Evolutionary conservation across 2,113 vertebrate genomes (phyloP).

Genomic region (Trematomus loennbergii): DNA sequence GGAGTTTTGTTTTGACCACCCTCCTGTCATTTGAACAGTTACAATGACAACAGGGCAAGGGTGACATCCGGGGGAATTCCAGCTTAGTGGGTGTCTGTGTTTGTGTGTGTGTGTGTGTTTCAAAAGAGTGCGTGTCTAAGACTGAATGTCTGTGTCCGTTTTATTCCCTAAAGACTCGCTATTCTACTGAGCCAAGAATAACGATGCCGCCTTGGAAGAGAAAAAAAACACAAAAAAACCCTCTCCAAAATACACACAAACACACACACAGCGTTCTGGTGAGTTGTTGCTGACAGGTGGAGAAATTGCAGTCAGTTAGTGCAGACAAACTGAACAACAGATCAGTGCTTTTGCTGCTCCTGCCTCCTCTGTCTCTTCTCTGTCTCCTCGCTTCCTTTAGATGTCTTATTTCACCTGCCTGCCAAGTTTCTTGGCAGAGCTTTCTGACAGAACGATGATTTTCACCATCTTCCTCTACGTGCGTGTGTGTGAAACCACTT

Average conservation of each 20-base stretch:
- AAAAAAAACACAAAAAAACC: conserved; percentile 23
- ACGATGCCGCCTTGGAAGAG: conserved; percentile 64
- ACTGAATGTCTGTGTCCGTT: conserved; percentile 74
- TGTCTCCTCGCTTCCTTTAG: conserved; percentile 65
- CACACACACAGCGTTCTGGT: conserved; percentile 3
- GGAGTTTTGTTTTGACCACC: conserved; percentile 63
- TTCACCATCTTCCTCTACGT: conserved; percentile 12
- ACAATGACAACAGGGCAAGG: conserved; percentile 74
- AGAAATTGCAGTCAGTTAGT: conserved; percentile 73
- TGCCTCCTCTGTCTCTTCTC: conserved; percentile 59
- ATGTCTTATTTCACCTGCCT: conserved; percentile 73
- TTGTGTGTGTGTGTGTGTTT: conserved; percentile 38
- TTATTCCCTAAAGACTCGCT: conserved; percentile 69
- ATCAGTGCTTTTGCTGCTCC: conserved; percentile 67
- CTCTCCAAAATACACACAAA: conserved; percentile 18
- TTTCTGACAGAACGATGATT: conserved; percentile 64
- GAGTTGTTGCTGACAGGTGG: conserved; percentile 75
- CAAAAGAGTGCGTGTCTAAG: conserved; percentile 41
- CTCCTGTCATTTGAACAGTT: conserved; percentile 70
- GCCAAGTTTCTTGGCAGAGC: conserved; percentile 64
- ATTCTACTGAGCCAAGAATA: conserved; percentile 77
- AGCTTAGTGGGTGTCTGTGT: conserved; percentile 18
- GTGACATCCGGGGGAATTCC: conserved; percentile 77
- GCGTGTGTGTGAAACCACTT: conserved; percentile 35
- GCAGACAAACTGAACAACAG: conserved; percentile 79